Evolutionary conservation across 2,888 invertebrate genomes (phyloP).

Genomic region (Phortica okadai): DNA sequence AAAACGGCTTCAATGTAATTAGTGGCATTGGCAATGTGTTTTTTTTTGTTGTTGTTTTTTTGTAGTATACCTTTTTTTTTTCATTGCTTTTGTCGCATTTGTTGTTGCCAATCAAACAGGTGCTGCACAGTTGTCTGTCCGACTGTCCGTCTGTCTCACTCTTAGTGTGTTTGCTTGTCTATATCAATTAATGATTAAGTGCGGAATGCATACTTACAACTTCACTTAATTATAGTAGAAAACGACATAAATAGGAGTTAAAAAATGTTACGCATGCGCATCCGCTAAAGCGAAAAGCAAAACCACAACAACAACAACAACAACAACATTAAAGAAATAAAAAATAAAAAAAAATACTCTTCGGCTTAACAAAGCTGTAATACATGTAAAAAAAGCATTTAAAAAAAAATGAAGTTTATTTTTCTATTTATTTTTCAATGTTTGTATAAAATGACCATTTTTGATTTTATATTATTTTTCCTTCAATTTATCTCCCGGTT

Average conservation of each 20-base stretch:
- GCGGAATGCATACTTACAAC: slow-evolving; percentile 30
- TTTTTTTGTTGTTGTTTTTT: background rate
- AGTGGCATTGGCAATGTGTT: slow-evolving; percentile 42
- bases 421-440: too few species aligned
- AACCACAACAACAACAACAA: background rate
- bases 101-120: background rate
- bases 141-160: background rate
- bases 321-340: too few species aligned
- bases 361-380: too few species aligned
- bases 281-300: slow-evolving; percentile 1
- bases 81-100: background rate
- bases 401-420: too few species aligned
- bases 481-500: too few species aligned
- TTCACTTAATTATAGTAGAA: slow-evolving; percentile 24
- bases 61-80: background rate
- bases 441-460: too few species aligned
- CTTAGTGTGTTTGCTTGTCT: background rate
- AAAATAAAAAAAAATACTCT: too few species aligned
- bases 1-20: slow-evolving; percentile 58
- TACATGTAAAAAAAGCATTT: too few species aligned
- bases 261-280: slow-evolving; percentile 21
- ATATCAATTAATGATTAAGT: slow-evolving; percentile 30
- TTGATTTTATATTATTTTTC: too few species aligned
- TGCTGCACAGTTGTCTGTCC: background rate
- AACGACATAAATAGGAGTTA: slow-evolving; percentile 10